A percentile compares a stretch with the other conserved stretches of the same genome.
Conservation (phyloP, 1,140 invertebrate species). For the Drosophila grimshawi region DNA sequence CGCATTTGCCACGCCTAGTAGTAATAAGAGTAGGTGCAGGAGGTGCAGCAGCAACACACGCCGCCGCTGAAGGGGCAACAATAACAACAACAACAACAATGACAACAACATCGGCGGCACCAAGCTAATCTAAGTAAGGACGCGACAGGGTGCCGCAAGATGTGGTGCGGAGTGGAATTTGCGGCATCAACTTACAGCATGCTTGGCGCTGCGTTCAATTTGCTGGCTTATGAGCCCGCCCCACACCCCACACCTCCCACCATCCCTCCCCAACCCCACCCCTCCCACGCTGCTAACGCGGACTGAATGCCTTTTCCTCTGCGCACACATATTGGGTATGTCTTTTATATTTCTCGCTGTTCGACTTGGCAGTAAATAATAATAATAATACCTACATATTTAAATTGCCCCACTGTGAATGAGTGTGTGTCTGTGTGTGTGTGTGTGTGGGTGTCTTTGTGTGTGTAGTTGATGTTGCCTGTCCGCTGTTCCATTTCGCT, state of each 20-base stretch:
- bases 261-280: conserved; percentile 5
- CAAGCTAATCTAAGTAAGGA: conserved; percentile 66
- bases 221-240: conserved; percentile 8
- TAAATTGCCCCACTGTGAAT: conserved; percentile 56
- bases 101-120: conserved; percentile 48
- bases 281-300: not conserved
- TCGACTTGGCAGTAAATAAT: conserved; percentile 68
- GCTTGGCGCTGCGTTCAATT: conserved; percentile 39
- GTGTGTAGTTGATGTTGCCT: conserved; percentile 22
- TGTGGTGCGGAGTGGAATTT: not conserved
- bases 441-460: conserved; percentile 42
- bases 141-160: conserved; percentile 1
- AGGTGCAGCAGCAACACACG: conserved; percentile 35
- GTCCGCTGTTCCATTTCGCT: conserved; percentile 14
- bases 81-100: conserved; percentile 12
- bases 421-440: not conserved
- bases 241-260: no score
- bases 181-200: conserved; percentile 2
- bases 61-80: conserved; percentile 36
- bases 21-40: conserved; percentile 12
- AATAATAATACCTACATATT: conserved; percentile 72
- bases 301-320: conserved; percentile 14
- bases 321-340: conserved; percentile 42
- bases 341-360: conserved; percentile 42
- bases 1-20: conserved; percentile 27